Conservation (phyloP, 2,113 vertebrate genomes). For the Daboia siamensis region DNA sequence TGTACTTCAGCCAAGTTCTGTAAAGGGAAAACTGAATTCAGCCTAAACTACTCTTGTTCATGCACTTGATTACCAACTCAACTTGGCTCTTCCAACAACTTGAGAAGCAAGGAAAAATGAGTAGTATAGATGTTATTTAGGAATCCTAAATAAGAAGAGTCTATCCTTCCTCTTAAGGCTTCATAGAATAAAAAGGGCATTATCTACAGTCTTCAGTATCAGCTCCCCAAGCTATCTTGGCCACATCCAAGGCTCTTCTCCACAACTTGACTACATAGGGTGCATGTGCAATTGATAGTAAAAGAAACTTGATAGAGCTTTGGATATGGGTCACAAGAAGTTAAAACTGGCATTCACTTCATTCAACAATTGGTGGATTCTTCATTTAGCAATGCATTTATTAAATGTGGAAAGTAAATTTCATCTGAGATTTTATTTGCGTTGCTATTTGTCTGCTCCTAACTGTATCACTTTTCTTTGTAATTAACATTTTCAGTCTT, state of each 20-base stretch:
- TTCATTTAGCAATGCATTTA: neutral
- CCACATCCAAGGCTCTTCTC: neutral
- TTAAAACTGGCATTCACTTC: neutral
- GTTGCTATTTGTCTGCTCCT: neutral
- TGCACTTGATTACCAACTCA: neutral
- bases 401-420: neutral
- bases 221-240: neutral
- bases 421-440: neutral
- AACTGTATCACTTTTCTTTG: neutral
- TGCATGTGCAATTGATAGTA: neutral
- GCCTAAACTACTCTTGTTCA: neutral
- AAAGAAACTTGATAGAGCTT: neutral
- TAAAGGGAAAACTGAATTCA: neutral
- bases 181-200: neutral
- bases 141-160: neutral
- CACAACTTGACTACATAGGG: neutral
- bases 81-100: neutral
- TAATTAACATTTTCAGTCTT: neutral
- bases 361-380: neutral
- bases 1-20: constrained; percentile 49
- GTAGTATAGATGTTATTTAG: too few species aligned
- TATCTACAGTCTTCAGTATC: neutral
- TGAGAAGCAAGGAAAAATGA: neutral
- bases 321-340: neutral
- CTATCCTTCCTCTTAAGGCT: neutral